Evolutionary conservation across 2,888 invertebrate genomes (phyloP), one percentile per base, ranked within the genome.

Genomic region (Alcis repandata): DNA sequence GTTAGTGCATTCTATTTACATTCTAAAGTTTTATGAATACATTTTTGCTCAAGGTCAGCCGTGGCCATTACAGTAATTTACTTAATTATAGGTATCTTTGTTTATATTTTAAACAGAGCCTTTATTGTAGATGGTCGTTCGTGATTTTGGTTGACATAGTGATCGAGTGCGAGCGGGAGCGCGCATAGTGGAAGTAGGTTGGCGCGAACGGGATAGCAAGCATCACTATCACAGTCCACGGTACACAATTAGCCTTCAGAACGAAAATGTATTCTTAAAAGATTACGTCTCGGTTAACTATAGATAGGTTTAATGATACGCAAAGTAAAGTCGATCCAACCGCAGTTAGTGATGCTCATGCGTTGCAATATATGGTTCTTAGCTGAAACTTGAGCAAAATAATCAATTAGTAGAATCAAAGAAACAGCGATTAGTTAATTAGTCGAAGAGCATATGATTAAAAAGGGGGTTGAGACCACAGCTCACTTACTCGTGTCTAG

Each of bases 401-500:
- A 70, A 72, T 79, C 79, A 75, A 90, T 91, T 89, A 89, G 91
- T 91, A 89, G 73, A 85, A 83, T 86, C 83, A 85, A 84, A 83
- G 85, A 77, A 78, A 89, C 87, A 90, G 89, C 87, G 80, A 91
- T 92, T 92, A 92, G 92, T 92, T 73, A 74, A 89, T 92, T 91
- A 91, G 91, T 92, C 76, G 82, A 87, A 84, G 90, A 88, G 89
- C 86, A 82, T 82, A 88, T 89, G 83, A 88, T 88, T 88, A 87
- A 86, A 86, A 81, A 89, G 87, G 83, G 87, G 83, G 82, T 92
- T 90, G 93, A 93, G 93, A 93, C 93, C 93, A 93, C 93, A 93
- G 90, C 92, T 93, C 92, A 93, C 93, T 93, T 93, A 93, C 93
- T 91, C 88, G 83, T 85, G 83, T 91, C 84, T 87, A 92, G 84